These are phyloP conservation scores for Python bivittatus DNA, from an alignment of 2,113 vertebrate genomes.

Conservation along the genomic window DNA sequence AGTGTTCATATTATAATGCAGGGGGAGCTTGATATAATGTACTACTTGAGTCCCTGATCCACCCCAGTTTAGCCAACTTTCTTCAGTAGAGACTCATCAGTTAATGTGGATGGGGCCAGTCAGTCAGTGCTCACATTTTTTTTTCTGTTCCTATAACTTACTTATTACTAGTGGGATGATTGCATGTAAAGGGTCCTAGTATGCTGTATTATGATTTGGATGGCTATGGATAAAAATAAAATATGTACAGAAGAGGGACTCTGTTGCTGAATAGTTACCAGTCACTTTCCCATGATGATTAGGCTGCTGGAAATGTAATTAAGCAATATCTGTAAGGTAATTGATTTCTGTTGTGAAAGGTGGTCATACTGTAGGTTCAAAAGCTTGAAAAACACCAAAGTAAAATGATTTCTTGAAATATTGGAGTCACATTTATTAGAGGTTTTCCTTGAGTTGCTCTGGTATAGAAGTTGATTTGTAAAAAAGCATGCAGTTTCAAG, in stretches of 20 bases:
- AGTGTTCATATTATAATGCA: background rate
- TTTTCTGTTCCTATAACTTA: background rate
- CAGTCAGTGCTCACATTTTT: background rate
- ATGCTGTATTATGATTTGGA: background rate
- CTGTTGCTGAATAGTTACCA: background rate
- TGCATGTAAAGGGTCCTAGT: background rate
- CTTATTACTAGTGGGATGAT: background rate
- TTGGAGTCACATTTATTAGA: background rate
- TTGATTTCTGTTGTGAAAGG: background rate
- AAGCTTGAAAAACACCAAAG: background rate
- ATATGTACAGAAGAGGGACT: background rate
- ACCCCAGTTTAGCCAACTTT: background rate
- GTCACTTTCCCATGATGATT: background rate
- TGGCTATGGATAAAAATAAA: background rate
- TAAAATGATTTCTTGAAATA: background rate
- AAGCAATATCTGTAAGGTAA: background rate
- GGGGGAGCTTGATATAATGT: background rate
- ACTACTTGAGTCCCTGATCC: background rate
- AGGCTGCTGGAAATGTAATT: background rate
- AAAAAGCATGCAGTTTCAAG: background rate
- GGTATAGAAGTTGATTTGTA: background rate
- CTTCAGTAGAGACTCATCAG: background rate
- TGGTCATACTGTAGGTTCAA: background rate
- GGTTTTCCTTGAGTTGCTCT: background rate
- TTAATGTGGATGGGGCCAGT: background rate